Conservation (phyloP, 2,888 invertebrate species). For the Rhimphoctona megacephalus region DNA sequence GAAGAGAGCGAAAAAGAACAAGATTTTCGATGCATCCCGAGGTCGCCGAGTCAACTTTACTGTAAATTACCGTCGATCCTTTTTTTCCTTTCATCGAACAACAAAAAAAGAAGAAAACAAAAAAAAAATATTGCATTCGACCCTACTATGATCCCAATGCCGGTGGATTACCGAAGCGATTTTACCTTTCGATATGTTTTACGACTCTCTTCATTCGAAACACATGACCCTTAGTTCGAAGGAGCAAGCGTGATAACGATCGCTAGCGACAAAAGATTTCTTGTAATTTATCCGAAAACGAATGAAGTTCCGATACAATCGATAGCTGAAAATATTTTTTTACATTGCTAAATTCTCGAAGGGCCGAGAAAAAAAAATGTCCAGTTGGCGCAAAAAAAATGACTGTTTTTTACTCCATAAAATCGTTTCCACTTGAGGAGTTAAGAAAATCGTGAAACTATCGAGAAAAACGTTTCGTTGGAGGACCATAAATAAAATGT, state of each 20-base stretch:
- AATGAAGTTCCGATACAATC: background rate
- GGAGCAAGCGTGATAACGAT: background rate
- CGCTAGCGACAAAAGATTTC: background rate
- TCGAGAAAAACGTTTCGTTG: background rate
- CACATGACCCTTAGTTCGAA: background rate
- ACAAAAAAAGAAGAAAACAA: background rate
- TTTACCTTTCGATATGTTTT: conserved; percentile 6
- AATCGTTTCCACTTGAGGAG: conserved; percentile 1
- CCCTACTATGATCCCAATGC: conserved; percentile 7
- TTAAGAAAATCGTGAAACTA: background rate
- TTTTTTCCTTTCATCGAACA: background rate
- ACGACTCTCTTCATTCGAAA: conserved; percentile 4
- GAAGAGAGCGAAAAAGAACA: background rate
- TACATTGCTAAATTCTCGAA: background rate
- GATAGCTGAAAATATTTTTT: background rate
- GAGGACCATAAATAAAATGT: background rate
- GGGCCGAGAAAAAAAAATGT: background rate
- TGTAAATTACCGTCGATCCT: conserved; percentile 43
- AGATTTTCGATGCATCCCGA: conserved; percentile 37
- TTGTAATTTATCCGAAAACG: conserved; percentile 18
- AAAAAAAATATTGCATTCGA: background rate
- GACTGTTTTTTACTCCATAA: background rate
- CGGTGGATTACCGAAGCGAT: conserved; percentile 16
- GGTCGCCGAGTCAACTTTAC: conserved; percentile 55
- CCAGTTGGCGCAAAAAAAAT: background rate